These are phyloP conservation scores for Bombus superbus DNA, from an alignment of 1,140 invertebrate species.

Conservation along the genomic window DNA sequence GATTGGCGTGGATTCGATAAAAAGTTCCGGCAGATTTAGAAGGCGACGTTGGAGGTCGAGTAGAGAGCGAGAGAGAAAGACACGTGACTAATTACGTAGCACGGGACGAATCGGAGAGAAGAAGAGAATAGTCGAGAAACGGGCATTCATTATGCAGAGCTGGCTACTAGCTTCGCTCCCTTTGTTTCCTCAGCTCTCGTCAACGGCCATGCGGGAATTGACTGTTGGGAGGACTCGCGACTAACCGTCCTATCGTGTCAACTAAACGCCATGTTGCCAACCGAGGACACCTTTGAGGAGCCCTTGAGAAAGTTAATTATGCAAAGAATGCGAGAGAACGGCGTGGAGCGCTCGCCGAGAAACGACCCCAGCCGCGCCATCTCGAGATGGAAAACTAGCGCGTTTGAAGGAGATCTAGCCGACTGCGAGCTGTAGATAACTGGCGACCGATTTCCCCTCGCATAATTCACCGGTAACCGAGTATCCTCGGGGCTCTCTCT, in stretches of 20 bases:
- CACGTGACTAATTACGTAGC: slow-evolving; percentile 23
- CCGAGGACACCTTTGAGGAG: slow-evolving; percentile 5
- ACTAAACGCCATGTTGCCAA: slow-evolving; percentile 22
- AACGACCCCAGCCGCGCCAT: slow-evolving; percentile 23
- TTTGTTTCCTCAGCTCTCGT: slow-evolving; percentile 33
- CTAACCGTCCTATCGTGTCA: not conserved
- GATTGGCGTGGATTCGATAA: not conserved
- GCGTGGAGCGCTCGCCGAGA: not conserved
- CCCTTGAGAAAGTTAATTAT: slow-evolving; percentile 37
- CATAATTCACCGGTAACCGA: slow-evolving; percentile 18
- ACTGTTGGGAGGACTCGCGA: not conserved
- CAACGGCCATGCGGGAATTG: slow-evolving; percentile 20
- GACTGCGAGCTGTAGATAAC: slow-evolving; percentile 34
- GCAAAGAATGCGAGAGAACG: slow-evolving; percentile 16
- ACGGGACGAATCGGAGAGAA: not conserved
- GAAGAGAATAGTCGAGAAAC: not conserved
- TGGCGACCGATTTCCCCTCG: slow-evolving; percentile 1
- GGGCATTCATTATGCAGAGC: slow-evolving; percentile 51
- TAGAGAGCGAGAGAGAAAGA: too few relatives aligned
- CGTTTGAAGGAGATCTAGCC: not conserved
- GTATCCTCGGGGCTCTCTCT: not conserved
- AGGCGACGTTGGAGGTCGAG: too few relatives aligned
- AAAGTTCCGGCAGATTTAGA: not conserved
- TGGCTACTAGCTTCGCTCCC: not conserved
- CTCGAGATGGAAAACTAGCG: slow-evolving; percentile 24